Evolutionary conservation across 1,140 invertebrate genomes (phyloP), one percentile per base, ranked within the genome.

Genomic region (Nylanderia fulva): DNA sequence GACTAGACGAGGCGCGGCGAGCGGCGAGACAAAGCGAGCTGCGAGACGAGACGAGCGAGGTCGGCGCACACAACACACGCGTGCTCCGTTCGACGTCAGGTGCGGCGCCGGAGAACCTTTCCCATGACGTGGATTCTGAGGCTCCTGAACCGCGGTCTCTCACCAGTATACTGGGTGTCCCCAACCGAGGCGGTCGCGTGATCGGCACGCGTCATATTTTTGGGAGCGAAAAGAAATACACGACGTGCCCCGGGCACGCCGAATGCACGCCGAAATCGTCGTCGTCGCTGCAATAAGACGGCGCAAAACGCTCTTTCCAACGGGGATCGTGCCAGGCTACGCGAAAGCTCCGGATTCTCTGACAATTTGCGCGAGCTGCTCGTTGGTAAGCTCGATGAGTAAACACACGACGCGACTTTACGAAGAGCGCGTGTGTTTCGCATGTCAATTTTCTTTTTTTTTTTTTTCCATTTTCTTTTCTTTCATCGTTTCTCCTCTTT

Each of bases 91-190:
- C 18, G 29, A 48, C 24, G 21, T 33, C 79, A 89, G 88, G 87
- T 89, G 61, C 88, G 82, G 60, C 74, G 27, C 21, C 79, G 42
- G 68, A 66, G 60, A 69, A 13, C 79, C 58, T 72, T 86, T 79
- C 64, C 52, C 56, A 80, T 82, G 84, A 85, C 83, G 68, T 64
- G 74, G 24, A 56, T 64, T 29, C 33, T 63, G 48, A 79, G 52
- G 79, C 74, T 79, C 36, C 45, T 33, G 76, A 75, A 75, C 64
- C 71, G 45, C 64, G 7, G 52, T 61, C 86, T 80, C 85, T 82
- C 18, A 3, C 60, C 88, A 89, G 88, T 89, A 7, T 86, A 60
- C 66, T 45, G 87, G 88, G 87, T 69, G 79, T 72, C 45, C 85
- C 80, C 88, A 64, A 24, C 33, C 54, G 68, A 86, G 82, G 54